Evolutionary conservation across 2,797 vertebrate species (phyloP).

Genomic region (Poecilia velifera): DNA sequence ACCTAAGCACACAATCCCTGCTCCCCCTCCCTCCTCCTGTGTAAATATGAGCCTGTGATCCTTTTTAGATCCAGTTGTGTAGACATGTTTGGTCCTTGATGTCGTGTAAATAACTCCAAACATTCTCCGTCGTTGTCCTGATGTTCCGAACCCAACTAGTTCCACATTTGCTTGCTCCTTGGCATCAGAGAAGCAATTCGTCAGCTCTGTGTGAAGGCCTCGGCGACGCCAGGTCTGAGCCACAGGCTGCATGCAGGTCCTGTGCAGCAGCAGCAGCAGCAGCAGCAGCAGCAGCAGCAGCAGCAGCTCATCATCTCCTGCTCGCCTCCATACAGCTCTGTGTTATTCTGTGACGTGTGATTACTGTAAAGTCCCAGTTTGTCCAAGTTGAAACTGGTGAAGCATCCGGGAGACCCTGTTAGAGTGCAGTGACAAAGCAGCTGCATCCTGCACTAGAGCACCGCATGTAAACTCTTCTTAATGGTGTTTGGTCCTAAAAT

Average conservation of each 20-base stretch:
- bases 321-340: conserved; percentile 48
- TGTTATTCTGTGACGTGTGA: conserved; percentile 68
- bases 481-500: conserved; percentile 65
- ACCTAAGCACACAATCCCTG: conserved; percentile 67
- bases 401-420: conserved; percentile 53
- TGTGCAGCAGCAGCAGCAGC: conserved; percentile 45
- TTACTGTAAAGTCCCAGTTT: conserved; percentile 73
- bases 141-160: conserved; percentile 36
- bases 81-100: conserved; percentile 61
- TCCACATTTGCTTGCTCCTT: conserved; percentile 44
- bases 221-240: conserved; percentile 36
- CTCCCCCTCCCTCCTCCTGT: conserved; percentile 38
- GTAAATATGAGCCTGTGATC: conserved; percentile 45
- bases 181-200: conserved; percentile 11
- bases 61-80: conserved; percentile 51
- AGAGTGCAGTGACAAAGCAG: conserved; percentile 44
- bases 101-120: conserved; percentile 63
- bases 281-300: too few relatives aligned
- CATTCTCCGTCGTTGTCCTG: conserved; percentile 26
- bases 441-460: conserved; percentile 56
- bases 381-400: conserved; percentile 66
- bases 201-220: not conserved
- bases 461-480: conserved; percentile 69
- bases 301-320: conserved; percentile 1
- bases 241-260: conserved; percentile 74